phyloP scores from a whole-genome alignment of 1,140 invertebrate species.

The Drusus annulatus region DNA sequence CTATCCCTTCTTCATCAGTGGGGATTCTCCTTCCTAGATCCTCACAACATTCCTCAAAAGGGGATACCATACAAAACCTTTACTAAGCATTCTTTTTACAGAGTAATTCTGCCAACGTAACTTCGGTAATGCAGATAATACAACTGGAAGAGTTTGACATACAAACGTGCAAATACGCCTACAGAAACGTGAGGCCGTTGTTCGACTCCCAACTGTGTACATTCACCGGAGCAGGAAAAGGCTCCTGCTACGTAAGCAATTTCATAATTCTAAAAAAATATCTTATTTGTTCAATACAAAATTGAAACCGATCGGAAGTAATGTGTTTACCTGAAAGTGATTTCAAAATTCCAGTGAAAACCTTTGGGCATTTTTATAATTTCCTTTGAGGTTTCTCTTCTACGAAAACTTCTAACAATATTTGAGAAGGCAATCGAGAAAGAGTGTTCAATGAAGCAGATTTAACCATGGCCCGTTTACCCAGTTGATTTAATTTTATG shows the following conservation, averaged over 20 bases:
- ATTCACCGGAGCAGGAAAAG: constrained; percentile 73
- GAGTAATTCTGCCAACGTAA: constrained; percentile 48
- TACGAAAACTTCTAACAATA: constrained; percentile 2
- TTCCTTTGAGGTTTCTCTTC: constrained; percentile 18
- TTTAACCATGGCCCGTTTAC: neutral
- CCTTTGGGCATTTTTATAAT: constrained; percentile 2
- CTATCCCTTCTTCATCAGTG: no score
- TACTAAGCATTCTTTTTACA: constrained; percentile 30
- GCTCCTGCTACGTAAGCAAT: constrained; percentile 69
- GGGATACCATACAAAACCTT: no score
- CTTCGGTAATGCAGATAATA: constrained; percentile 54
- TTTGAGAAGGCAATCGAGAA: constrained; percentile 10
- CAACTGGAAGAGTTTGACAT: constrained; percentile 48
- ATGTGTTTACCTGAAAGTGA: neutral
- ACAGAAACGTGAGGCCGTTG: constrained; percentile 47
- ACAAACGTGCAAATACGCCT: constrained; percentile 48
- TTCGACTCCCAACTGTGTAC: constrained; percentile 69
- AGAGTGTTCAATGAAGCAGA: constrained; percentile 30
- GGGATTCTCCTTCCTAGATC: no score
- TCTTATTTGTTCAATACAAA: neutral
- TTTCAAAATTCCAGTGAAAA: neutral
- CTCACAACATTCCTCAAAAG: no score
- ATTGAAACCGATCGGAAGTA: neutral
- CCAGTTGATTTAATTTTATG: constrained; percentile 10
- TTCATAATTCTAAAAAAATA: neutral